Conservation (phyloP, 2,113 vertebrate genomes). For the Leucoraja erinaceus region DNA sequence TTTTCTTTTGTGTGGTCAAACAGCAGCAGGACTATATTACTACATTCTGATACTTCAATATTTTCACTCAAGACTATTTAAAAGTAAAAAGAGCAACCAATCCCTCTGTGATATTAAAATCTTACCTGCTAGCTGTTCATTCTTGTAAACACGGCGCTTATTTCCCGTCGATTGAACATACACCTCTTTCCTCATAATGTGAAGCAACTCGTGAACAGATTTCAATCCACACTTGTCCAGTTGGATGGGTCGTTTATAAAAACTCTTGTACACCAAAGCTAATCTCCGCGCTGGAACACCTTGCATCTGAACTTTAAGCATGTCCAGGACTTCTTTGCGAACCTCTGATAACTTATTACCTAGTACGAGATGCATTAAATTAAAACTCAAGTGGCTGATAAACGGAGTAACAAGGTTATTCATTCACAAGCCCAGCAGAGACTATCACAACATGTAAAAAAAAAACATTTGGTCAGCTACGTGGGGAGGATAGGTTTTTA, state of each 20-base stretch:
- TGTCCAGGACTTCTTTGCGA: conserved; percentile 37
- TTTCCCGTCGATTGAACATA: neutral
- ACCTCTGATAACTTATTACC: conserved; percentile 36
- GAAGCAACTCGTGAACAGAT: conserved; percentile 39
- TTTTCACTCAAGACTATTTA: neutral
- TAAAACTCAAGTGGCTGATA: neutral
- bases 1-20: neutral
- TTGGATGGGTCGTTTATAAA: conserved; percentile 39
- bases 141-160: neutral
- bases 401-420: neutral
- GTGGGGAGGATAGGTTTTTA: too few species aligned
- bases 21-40: neutral
- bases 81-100: neutral
- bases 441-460: too few species aligned
- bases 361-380: neutral
- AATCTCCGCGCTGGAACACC: conserved; percentile 42
- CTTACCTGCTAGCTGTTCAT: neutral
- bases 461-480: too few species aligned
- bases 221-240: conserved; percentile 38
- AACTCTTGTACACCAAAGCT: conserved; percentile 36
- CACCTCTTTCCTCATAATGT: conserved; percentile 39
- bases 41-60: neutral
- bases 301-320: conserved; percentile 33
- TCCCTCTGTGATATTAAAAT: neutral
- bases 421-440: too few species aligned